Percentiles rank a stretch among this genome's conserved stretches.
phyloP scores from a whole-genome alignment of 2,113 vertebrate genomes.

The Lepus timidus region DNA sequence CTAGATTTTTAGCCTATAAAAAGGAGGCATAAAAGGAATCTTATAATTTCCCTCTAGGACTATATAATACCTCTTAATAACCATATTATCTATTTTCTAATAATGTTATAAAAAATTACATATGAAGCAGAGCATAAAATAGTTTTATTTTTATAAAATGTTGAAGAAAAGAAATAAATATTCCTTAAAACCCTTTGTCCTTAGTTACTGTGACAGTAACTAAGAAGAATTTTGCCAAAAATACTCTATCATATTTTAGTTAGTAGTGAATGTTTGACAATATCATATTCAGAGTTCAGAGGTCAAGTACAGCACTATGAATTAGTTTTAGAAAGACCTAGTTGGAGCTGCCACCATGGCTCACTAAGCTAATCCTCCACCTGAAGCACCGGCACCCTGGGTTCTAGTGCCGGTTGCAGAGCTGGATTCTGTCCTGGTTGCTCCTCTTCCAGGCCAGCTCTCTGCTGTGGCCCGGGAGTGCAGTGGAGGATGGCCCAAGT shows the following conservation, averaged over 20 bases:
- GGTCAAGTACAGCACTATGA: not conserved
- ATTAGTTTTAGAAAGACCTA: slow-evolving; percentile 8
- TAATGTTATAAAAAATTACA: slow-evolving; percentile 36
- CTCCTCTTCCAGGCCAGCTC: no score
- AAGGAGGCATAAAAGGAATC: not conserved
- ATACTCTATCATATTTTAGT: not conserved
- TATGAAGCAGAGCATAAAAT: not conserved
- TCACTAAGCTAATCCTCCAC: no score
- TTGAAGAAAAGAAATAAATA: not conserved
- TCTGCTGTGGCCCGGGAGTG: no score
- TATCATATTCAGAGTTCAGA: not conserved
- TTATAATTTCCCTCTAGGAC: not conserved
- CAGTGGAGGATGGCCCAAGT: no score
- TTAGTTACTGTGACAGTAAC: not conserved
- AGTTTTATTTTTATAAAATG: not conserved
- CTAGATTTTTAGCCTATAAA: not conserved
- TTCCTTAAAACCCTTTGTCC: slow-evolving; percentile 3
- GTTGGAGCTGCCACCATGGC: no score
- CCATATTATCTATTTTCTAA: not conserved
- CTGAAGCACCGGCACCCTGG: no score
- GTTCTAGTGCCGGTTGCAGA: no score
- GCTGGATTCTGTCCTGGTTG: no score
- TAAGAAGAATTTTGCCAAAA: slow-evolving; percentile 31
- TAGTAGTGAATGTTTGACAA: not conserved
- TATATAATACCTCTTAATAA: not conserved